A percentile compares a stretch with the other conserved stretches of the same genome.
Conservation (phyloP, 37 sponge, comb jelly and placozoan genomes). For the Trichoplax adhaerens region DNA sequence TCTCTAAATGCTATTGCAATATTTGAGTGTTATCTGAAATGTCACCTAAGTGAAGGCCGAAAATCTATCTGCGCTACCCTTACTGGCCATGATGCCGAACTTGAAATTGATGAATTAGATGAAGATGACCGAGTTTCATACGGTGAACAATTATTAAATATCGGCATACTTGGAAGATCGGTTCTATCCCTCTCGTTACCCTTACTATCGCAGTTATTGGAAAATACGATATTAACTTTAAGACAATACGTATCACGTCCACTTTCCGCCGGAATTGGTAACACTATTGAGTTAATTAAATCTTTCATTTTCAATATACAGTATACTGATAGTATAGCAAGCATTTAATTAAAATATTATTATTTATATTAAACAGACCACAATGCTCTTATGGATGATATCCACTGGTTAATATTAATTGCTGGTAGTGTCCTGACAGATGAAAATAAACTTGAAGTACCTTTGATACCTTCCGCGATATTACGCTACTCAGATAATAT, state of each 20-base stretch:
- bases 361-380: constrained; percentile 5
- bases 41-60: too few relatives aligned
- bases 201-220: too few relatives aligned
- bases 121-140: constrained; percentile 36
- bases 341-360: background rate
- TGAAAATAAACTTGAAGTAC: too few relatives aligned
- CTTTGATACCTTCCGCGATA: too few relatives aligned
- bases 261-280: constrained; percentile 24
- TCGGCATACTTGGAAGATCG: constrained; percentile 23
- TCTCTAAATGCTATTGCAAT: too few relatives aligned
- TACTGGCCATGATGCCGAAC: constrained; percentile 5
- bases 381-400: constrained; percentile 37
- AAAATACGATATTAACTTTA: too few relatives aligned
- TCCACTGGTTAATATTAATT: constrained; percentile 51
- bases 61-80: too few relatives aligned
- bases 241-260: background rate
- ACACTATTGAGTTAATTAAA: constrained; percentile 2
- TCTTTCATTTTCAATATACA: background rate
- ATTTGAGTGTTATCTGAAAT: too few relatives aligned
- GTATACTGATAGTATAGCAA: constrained; percentile 1
- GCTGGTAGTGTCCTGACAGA: constrained; percentile 27
- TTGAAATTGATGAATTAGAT: constrained; percentile 9
- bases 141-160: constrained; percentile 34
- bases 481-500: too few relatives aligned
- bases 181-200: background rate